Evolutionary conservation across 2,888 invertebrate species (phyloP).

Genomic region (Acheta domesticus): DNA sequence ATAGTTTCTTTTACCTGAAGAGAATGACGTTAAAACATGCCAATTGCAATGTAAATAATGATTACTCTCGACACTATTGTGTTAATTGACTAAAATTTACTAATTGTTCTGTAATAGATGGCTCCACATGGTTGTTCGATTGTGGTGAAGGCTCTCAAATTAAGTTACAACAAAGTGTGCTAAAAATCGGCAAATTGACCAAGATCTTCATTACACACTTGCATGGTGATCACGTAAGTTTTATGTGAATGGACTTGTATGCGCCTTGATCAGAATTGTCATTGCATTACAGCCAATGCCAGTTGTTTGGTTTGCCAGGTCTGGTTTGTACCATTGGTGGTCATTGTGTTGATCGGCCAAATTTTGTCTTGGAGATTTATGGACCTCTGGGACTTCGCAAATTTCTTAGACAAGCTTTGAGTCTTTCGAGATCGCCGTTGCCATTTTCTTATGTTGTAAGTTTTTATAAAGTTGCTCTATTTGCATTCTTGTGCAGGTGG

Average conservation of each 20-base stretch:
- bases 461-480: neutral
- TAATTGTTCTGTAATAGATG: slow-evolving; percentile 41
- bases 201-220: slow-evolving; percentile 51
- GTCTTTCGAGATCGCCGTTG: slow-evolving; percentile 44
- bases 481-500: neutral
- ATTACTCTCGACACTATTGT: too few species aligned
- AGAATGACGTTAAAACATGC: too few species aligned
- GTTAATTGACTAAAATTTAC: neutral
- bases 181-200: slow-evolving; percentile 45
- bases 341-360: slow-evolving; percentile 39
- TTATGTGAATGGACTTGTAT: neutral
- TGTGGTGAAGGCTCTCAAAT: slow-evolving; percentile 51
- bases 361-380: slow-evolving; percentile 44
- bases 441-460: slow-evolving; percentile 43
- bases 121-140: slow-evolving; percentile 49
- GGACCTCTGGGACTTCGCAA: slow-evolving; percentile 48
- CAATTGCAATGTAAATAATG: too few species aligned
- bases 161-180: slow-evolving; percentile 46
- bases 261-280: too few species aligned
- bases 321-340: slow-evolving; percentile 47
- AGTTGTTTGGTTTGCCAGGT: slow-evolving; percentile 50
- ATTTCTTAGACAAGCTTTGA: slow-evolving; percentile 44
- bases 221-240: slow-evolving; percentile 51
- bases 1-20: too few species aligned
- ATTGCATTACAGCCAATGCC: slow-evolving; percentile 21